phyloP scores from a whole-genome alignment of 2,113 vertebrate species.

The Engraulis encrasicolus region DNA sequence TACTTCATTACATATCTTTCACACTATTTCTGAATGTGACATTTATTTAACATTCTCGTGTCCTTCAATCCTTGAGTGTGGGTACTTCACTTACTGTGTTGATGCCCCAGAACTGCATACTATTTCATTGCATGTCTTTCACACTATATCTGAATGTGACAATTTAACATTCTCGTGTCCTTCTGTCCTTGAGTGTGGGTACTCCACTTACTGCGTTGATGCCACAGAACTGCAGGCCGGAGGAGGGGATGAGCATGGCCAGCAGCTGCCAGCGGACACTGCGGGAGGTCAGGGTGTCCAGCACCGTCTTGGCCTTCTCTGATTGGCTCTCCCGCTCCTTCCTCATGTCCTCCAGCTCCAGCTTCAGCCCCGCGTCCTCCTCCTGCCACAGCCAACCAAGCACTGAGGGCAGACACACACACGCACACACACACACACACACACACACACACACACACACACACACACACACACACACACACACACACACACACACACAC shows the following conservation, averaged over 20 bases:
- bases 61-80: no score
- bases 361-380: conserved; percentile 54
- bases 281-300: conserved; percentile 60
- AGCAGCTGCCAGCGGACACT: conserved; percentile 67
- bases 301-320: conserved; percentile 57
- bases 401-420: background rate
- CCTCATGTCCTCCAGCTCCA: conserved; percentile 64
- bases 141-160: no score
- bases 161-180: no score
- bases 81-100: no score
- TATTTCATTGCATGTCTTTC: no score
- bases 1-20: no score
- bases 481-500: background rate
- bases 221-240: conserved; percentile 66
- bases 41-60: no score
- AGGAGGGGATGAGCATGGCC: conserved; percentile 58
- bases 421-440: background rate
- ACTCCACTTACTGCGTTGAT: conserved; percentile 60
- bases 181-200: background rate
- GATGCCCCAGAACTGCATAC: conserved; percentile 70
- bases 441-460: conserved; percentile 11
- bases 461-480: background rate
- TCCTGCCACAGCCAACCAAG: conserved; percentile 68
- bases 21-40: no score
- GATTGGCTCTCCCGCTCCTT: conserved; percentile 57